Evolutionary conservation across 35 echinoderm and acorn worm species (phyloP).

Genomic region (Anneissia japonica): DNA sequence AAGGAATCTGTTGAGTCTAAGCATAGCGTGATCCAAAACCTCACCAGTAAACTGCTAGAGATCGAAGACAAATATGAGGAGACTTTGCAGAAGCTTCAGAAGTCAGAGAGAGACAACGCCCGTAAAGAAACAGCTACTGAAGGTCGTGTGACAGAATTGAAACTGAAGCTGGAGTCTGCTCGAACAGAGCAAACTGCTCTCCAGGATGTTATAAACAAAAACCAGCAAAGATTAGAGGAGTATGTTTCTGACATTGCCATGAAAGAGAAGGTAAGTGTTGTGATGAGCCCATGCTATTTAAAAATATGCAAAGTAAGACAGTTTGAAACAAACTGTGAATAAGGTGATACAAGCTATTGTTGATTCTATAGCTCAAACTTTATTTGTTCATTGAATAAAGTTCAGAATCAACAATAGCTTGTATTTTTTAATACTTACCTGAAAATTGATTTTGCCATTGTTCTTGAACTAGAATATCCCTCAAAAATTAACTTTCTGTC

Average conservation of each 20-base stretch:
- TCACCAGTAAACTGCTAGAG: slow-evolving; percentile 44
- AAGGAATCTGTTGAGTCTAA: slow-evolving; percentile 62
- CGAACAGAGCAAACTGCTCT: background rate
- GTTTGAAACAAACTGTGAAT: too few relatives aligned
- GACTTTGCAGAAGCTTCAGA: background rate
- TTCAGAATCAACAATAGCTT: too few relatives aligned
- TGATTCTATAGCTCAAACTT: too few relatives aligned
- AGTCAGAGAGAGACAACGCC: background rate
- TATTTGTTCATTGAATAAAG: too few relatives aligned
- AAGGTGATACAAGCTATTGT: too few relatives aligned
- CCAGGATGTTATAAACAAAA: background rate
- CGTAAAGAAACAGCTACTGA: background rate
- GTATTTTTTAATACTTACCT: too few relatives aligned
- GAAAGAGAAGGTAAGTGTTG: slow-evolving; percentile 5
- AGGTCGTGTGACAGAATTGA: background rate
- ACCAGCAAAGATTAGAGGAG: background rate
- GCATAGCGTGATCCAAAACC: slow-evolving; percentile 52
- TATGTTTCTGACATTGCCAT: background rate
- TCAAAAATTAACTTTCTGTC: too few relatives aligned
- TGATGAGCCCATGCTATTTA: background rate
- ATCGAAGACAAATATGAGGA: slow-evolving; percentile 47
- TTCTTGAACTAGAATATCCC: too few relatives aligned
- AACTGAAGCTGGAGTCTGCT: background rate
- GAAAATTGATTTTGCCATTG: too few relatives aligned
- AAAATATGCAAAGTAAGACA: too few relatives aligned